These are phyloP conservation scores for Globodera rostochiensis DNA, from an alignment of 1,140 invertebrate species.

Conservation along the genomic window DNA sequence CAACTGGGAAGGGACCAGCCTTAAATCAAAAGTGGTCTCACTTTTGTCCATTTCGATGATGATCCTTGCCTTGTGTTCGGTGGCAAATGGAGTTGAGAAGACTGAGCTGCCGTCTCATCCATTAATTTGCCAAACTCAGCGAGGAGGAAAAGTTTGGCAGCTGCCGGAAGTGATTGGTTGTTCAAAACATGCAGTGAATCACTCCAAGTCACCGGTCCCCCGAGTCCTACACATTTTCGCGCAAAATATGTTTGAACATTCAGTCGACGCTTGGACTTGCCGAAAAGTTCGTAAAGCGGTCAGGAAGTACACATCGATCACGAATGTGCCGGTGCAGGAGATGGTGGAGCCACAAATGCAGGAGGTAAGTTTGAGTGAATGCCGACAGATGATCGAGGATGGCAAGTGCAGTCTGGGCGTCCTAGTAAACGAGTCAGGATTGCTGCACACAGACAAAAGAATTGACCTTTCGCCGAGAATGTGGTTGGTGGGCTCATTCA, in stretches of 20 bases:
- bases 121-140: too few relatives aligned
- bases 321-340: background rate
- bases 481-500: constrained; percentile 8
- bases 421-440: constrained; percentile 1
- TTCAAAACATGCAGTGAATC: background rate
- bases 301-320: background rate
- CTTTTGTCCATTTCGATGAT: too few relatives aligned
- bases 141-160: background rate
- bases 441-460: constrained; percentile 10
- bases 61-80: too few relatives aligned
- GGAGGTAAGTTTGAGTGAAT: background rate
- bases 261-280: constrained; percentile 4
- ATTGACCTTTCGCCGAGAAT: constrained; percentile 4
- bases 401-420: constrained; percentile 7
- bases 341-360: background rate
- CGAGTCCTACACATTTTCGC: background rate
- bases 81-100: too few relatives aligned
- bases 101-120: too few relatives aligned
- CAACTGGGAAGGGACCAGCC: too few relatives aligned
- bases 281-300: background rate
- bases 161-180: background rate
- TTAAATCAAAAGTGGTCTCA: too few relatives aligned
- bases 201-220: background rate
- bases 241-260: background rate
- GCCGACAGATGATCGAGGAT: constrained; percentile 8